Evolutionary conservation across 2,797 vertebrate genomes (phyloP), one percentile per base, ranked within the genome.

Genomic region (Gallinago nigripennis): DNA sequence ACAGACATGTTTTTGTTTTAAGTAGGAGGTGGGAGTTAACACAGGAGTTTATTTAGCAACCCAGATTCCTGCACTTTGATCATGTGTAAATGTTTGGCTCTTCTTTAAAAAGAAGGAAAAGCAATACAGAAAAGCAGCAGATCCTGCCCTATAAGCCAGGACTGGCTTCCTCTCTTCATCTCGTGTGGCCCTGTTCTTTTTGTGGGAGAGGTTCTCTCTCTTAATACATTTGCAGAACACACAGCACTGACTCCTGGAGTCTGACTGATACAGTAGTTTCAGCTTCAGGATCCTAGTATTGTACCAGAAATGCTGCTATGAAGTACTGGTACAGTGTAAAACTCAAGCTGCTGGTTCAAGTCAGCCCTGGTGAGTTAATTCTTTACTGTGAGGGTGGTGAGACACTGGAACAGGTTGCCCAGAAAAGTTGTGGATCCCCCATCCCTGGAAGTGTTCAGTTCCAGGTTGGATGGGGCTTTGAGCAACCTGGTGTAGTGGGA

Each of bases 31-130:
- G 79, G 61, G 50, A 88, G 43, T 78, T 88, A 78, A 86, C 61
- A 77, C 27, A 65, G 78, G 39, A 81, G 69, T 89, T 95, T 92
- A 83, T 93, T 94, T 95, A 93, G 91, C 76, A 95, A 60, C 48
- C 15, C 37, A 78, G 57, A 69, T 91, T 95, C 84, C 68, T 94
- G 48, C 75, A 78, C 63, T 90, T 88, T 75, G 72, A 48, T 95
- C 24, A 3, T 75, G 45, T 82, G 53, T 86, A 84, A 83, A 51
- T 77, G 35, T 71, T 56, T 79, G 83, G 19, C 51, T 94, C 37
- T 85, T 91, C 82, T 81, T 90, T 87, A 88, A 90, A 96, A 94
- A 76, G 39, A 72, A 63, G 31, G 27, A 81, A 68, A 64, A 94
- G 27, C 2, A 0, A 43, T 53, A 60, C 39, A 80, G 84, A 82